Base-by-base conservation (phyloP, 2,888 invertebrate genomes). In the Lepidochitona cinerea region DNA sequence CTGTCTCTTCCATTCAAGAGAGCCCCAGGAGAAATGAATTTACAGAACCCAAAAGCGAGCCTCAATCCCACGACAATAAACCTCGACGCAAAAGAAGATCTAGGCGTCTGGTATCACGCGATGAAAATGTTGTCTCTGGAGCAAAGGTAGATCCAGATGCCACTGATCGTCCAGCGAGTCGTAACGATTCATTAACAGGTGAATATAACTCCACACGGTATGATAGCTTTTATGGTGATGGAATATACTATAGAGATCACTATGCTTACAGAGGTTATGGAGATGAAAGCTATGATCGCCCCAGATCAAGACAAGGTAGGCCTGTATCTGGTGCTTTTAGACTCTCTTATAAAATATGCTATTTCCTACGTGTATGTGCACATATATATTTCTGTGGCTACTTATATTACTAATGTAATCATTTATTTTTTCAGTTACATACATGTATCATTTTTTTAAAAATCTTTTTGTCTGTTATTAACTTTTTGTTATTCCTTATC, bases 231-330 rank as follows among this genome's bases (percentile, higher is more conserved):
- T 76, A 80, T n/a, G 52, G 76, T 7, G 76, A 78, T 71, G 68
- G 73, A 6, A n/a, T n/a, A n/a, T 52, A 71, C 53, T 59, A 75
- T 5, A 53, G 75, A n/a, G 59, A 59, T 9, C 59, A 23, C 26
- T 59, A 59, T 59, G 59, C 29, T 1, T 59, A 59, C 59, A 4
- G 70, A 65, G 70, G 72, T 37, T 75, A 75, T 65, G 77, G n/a
- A n/a, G n/a, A 79, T 23, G 65, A 77, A 9, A 76, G 79, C 36
- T 75, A 77, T 59, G 79, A 82, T 49, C 70, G 73, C 32, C 86
- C 87, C 6, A 78, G 84, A 64, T 87, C 86, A 33, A 77, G 87
- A 73, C 84, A 85, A 68, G 82, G 87, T 86, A 67, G 65, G 82
- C 26, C n/a, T n/a, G n/a, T n/a, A n/a, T n/a, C n/a, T n/a, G n/a